These are phyloP conservation scores for Xiphophorus maculatus DNA, from an alignment of 2,113 vertebrate genomes.

Conservation along the genomic window DNA sequence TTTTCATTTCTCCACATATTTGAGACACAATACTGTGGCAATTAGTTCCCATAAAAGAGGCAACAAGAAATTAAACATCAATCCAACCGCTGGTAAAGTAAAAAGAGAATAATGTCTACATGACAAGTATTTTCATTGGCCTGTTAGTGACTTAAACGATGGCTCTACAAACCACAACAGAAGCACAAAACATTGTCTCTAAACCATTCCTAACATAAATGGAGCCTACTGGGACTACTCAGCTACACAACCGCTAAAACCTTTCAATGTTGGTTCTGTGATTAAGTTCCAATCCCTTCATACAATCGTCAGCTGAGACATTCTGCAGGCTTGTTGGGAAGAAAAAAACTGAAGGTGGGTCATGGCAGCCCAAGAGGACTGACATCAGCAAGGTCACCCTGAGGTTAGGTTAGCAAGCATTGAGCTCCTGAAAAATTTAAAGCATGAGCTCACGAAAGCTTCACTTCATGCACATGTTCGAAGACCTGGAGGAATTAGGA, in stretches of 20 bases:
- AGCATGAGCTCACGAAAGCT: constrained; percentile 67
- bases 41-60: not conserved
- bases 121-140: constrained; percentile 8
- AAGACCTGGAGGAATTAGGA: constrained; percentile 55
- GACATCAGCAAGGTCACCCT: constrained; percentile 73
- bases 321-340: constrained; percentile 29
- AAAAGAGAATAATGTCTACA: not conserved
- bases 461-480: constrained; percentile 57
- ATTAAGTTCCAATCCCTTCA: constrained; percentile 54
- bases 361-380: constrained; percentile 40
- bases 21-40: not conserved
- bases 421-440: constrained; percentile 80
- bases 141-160: constrained; percentile 29
- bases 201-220: constrained; percentile 30
- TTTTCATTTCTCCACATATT: constrained; percentile 20
- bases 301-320: constrained; percentile 50
- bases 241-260: constrained; percentile 24
- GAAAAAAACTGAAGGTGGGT: constrained; percentile 24
- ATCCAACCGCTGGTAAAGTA: constrained; percentile 9
- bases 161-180: constrained; percentile 13
- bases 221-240: constrained; percentile 31
- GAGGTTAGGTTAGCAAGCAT: constrained; percentile 78
- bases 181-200: constrained; percentile 35
- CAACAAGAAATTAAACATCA: constrained; percentile 13
- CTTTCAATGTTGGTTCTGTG: constrained; percentile 60